Evolutionary conservation across 2,113 vertebrate genomes (phyloP).

Genomic region (Tragelaphus scriptus): DNA sequence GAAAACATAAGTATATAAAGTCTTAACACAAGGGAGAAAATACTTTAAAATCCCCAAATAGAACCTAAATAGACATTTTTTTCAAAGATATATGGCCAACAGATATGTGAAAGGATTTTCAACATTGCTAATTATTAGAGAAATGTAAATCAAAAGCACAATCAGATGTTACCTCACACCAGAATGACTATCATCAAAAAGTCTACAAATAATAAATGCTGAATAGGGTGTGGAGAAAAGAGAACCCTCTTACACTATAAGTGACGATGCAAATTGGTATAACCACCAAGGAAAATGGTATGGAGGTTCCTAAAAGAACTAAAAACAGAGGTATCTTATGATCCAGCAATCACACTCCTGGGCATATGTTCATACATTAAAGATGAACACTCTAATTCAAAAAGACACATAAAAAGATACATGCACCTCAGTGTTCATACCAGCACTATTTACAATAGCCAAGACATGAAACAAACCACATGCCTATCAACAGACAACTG

Average conservation of each 20-base stretch:
- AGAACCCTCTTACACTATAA: not conserved
- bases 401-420: not conserved
- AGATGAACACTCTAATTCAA: not conserved
- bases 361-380: not conserved
- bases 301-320: not conserved
- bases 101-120: not conserved
- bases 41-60: not conserved
- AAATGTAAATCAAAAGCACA: not conserved
- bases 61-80: not conserved
- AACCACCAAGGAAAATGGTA: not conserved
- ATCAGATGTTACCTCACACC: not conserved
- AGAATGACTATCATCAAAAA: not conserved
- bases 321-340: not conserved
- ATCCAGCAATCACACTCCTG: not conserved
- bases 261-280: not conserved
- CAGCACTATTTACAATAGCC: not conserved
- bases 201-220: not conserved
- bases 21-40: conserved; percentile 1
- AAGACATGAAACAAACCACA: not conserved
- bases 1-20: not conserved
- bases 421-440: not conserved
- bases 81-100: not conserved
- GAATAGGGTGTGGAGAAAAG: not conserved
- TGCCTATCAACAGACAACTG: not conserved
- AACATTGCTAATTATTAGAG: not conserved